Percentiles rank a stretch among this genome's conserved stretches.
phyloP scores from a whole-genome alignment of 2,888 invertebrate genomes.

The Aleiodes testaceus region DNA sequence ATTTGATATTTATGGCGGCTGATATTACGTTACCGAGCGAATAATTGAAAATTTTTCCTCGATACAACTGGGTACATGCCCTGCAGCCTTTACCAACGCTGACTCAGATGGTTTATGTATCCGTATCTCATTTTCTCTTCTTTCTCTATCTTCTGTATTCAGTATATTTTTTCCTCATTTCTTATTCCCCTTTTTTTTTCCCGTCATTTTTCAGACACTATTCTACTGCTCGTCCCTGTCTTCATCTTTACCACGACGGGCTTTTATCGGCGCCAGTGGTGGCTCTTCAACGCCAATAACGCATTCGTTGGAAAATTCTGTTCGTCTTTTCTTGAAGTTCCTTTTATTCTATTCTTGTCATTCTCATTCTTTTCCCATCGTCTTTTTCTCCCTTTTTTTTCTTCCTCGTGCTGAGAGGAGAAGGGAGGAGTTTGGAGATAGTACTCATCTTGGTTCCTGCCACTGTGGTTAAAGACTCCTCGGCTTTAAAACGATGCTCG shows the following conservation, averaged over 20 bases:
- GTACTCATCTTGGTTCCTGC: slow-evolving; percentile 3
- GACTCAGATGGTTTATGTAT: not conserved
- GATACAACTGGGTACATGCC: slow-evolving; percentile 22
- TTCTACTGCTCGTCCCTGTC: no score
- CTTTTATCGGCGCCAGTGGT: no score
- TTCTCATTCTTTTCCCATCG: not conserved
- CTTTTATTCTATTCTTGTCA: no score
- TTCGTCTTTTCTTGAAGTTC: no score
- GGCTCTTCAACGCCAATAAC: slow-evolving; percentile 17
- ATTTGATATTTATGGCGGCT: slow-evolving; percentile 70
- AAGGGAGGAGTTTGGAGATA: no score
- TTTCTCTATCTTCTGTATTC: not conserved
- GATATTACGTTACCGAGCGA: slow-evolving; percentile 69
- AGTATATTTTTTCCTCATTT: slow-evolving; percentile 18
- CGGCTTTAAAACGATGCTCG: slow-evolving; percentile 45
- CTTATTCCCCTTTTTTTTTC: slow-evolving; percentile 1
- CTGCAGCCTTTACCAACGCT: slow-evolving; percentile 2
- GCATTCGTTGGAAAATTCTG: slow-evolving; percentile 7
- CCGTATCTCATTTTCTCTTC: not conserved
- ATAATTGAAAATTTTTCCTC: slow-evolving; percentile 69
- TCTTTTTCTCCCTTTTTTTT: no score
- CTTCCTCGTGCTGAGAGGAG: not conserved
- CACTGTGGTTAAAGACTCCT: slow-evolving; percentile 42
- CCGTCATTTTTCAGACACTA: not conserved
- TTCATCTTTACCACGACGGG: no score